Base-by-base conservation (phyloP, 2,113 vertebrate species). In the Circaetus gallicus region DNA sequence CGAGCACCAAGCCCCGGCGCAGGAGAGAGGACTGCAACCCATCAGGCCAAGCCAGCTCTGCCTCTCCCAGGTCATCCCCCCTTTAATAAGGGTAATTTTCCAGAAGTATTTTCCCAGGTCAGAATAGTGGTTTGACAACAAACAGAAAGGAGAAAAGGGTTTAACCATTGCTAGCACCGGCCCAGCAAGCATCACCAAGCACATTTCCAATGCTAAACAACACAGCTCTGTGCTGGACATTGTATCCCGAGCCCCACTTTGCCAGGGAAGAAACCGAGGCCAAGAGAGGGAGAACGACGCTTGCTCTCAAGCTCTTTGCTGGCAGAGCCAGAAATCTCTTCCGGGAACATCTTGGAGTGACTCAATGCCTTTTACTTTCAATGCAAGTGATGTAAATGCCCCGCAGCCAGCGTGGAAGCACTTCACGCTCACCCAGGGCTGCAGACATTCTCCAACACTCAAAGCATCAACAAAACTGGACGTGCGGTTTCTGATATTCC, bases 301-400 rank as follows among this genome's bases (percentile, higher is more conserved):
- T 55, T 29, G 72, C 80, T 38, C 36, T 49, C 59, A 4, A 81
- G 86, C 71, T 42, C 17, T 10, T 59, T 6, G 69, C 80, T 90
- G 96, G 86, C 95, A 95, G 83, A 55, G 83, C 77, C 83, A 5
- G 52, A 67, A 92, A 63, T 5, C 40, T 67, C 92, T 94, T 95
- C 95, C 83, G 83, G 94, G 92, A 92, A 94, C 40, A 58, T 92
- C 89, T 97, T 94, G 85, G 88, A 95, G 82, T 72, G 69, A 88
- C 55, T 93, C 85, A 76, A 90, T 24, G 95, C 79, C 86, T 95
- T 96, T 97, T 74, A 42, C 85, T 94, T 95, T 88, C 74, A 74
- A 36, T 49, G 74, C 43, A 42, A 62, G 88, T 38, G 88, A 93
- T 83, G 95, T 70, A 61, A 97, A 6, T 66, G 59, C 92, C 82